phyloP scores from a whole-genome alignment of 2,113 vertebrate species.

The Pedionomus torquatus region DNA sequence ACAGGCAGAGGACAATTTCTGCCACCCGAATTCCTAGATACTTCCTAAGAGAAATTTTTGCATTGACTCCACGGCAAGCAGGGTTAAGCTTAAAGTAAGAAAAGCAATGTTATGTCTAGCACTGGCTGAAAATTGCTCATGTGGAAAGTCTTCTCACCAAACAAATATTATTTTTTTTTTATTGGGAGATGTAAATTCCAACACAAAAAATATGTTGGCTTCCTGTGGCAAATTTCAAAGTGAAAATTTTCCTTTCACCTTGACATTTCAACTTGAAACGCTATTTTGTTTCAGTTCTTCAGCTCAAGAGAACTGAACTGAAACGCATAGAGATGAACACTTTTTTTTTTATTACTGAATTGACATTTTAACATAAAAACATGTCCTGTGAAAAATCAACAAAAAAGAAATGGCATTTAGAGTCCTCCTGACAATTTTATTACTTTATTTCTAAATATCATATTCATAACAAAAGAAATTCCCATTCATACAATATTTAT shows the following conservation, averaged over 20 bases:
- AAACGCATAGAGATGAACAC: not conserved
- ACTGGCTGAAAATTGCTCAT: not conserved
- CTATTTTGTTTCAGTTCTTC: conserved; percentile 11
- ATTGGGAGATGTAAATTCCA: not conserved
- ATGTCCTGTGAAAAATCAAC: not conserved
- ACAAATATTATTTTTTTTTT: not conserved
- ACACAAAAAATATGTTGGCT: not conserved
- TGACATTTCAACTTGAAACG: conserved; percentile 19
- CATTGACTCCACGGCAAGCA: not conserved
- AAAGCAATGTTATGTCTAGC: not conserved
- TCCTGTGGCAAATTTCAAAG: not conserved
- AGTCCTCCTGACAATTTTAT: conserved; percentile 13
- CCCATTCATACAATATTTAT: not conserved
- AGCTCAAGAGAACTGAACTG: not conserved
- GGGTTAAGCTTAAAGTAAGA: not conserved
- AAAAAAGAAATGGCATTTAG: conserved; percentile 30
- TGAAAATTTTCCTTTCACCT: conserved; percentile 1
- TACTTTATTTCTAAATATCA: conserved; percentile 26
- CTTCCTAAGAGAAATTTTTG: not conserved
- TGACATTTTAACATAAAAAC: conserved; percentile 40
- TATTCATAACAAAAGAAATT: conserved; percentile 39
- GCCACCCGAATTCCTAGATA: not conserved
- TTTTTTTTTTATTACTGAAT: not conserved
- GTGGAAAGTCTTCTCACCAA: not conserved
- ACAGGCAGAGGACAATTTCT: not conserved